A percentile compares a stretch with the other conserved stretches of the same genome.
Conservation (phyloP, 2,797 vertebrate genomes). For the Muscicapa striata region DNA sequence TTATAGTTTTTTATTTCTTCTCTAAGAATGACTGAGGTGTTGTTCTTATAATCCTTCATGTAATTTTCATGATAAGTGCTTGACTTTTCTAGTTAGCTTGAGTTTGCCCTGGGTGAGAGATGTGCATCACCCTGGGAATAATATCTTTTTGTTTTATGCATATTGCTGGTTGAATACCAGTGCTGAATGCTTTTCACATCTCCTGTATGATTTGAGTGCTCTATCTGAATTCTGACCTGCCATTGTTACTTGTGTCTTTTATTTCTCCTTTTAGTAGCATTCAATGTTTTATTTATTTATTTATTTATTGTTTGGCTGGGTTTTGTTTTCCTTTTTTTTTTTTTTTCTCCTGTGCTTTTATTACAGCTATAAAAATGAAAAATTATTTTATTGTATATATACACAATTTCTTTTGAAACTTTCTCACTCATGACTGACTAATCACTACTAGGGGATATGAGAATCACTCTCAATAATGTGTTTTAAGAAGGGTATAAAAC, state of each 20-base stretch:
- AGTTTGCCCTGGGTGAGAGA: conserved; percentile 1
- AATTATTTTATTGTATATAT: conserved; percentile 20
- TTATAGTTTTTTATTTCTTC: conserved; percentile 19
- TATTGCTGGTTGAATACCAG: neutral
- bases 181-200: conserved; percentile 10
- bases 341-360: neutral
- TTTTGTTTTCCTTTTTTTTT: neutral
- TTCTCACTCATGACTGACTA: conserved; percentile 48
- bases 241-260: conserved; percentile 21
- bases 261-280: conserved; percentile 41
- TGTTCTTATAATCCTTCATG: neutral
- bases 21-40: neutral
- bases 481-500: conserved; percentile 55
- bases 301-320: neutral
- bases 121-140: neutral
- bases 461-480: conserved; percentile 29
- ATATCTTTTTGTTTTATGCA: conserved; percentile 28
- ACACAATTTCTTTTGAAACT: conserved; percentile 49
- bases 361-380: conserved; percentile 51
- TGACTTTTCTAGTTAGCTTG: conserved; percentile 46
- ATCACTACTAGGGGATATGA: conserved; percentile 37
- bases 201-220: conserved; percentile 14
- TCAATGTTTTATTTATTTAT: neutral
- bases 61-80: conserved; percentile 48
- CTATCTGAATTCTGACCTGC: conserved; percentile 24